Conservation (phyloP, 2,888 invertebrate species). For the Harmothoe impar region DNA sequence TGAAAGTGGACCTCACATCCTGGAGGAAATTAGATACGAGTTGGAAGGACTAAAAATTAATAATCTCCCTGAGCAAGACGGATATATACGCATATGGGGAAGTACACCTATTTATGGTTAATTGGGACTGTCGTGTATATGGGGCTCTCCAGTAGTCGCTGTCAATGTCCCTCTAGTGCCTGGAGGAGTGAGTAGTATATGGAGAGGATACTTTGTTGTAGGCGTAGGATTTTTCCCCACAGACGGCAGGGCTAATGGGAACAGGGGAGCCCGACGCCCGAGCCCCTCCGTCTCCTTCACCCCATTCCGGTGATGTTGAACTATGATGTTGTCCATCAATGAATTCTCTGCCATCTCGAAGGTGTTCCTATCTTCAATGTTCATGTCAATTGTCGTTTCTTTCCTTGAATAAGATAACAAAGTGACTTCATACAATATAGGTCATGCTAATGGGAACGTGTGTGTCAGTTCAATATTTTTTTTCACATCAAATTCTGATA, state of each 20-base stretch:
- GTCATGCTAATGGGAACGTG: too few species aligned
- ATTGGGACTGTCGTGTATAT: constrained; percentile 26
- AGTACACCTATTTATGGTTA: neutral
- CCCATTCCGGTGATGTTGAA: neutral
- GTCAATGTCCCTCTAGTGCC: neutral
- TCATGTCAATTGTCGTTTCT: too few species aligned
- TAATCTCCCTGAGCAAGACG: neutral
- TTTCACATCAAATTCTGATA: too few species aligned
- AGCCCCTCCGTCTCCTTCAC: neutral
- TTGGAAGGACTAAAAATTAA: neutral
- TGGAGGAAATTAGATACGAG: neutral
- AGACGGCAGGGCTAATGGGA: neutral
- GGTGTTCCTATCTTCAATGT: too few species aligned
- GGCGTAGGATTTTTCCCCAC: neutral
- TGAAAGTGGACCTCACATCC: neutral
- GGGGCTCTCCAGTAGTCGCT: neutral
- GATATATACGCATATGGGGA: neutral
- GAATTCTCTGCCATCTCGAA: too few species aligned
- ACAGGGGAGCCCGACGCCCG: neutral
- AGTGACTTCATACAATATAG: too few species aligned
- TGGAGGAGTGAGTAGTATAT: neutral
- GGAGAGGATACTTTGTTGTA: neutral
- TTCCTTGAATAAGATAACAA: too few species aligned
- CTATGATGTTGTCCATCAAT: neutral
- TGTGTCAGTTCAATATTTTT: too few species aligned